A percentile compares a stretch with the other conserved stretches of the same genome.
Conservation (phyloP, 1,140 invertebrate species). For the Drosophila repleta region DNA sequence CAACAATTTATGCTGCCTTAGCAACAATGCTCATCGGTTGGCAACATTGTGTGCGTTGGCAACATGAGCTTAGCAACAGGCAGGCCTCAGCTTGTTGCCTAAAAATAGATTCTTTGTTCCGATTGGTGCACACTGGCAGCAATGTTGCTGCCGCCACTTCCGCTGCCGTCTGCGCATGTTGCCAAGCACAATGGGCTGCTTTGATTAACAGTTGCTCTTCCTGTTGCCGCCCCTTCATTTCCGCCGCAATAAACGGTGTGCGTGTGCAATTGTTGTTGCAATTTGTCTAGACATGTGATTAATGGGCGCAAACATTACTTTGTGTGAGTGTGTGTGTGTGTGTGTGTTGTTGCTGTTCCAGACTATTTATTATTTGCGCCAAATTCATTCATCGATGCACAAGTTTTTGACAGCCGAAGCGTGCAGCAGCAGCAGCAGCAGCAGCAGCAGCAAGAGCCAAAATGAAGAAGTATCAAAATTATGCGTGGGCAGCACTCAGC, state of each 20-base stretch:
- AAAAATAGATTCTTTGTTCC: not conserved
- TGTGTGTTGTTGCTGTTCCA: constrained; percentile 20
- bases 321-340: constrained; percentile 12
- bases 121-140: not conserved
- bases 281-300: constrained; percentile 66
- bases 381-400: constrained; percentile 49
- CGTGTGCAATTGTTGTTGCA: constrained; percentile 43
- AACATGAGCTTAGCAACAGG: too few species aligned
- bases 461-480: not conserved
- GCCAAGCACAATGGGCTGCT: constrained; percentile 1
- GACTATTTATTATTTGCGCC: constrained; percentile 23
- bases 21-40: not conserved
- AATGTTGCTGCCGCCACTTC: constrained; percentile 7
- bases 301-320: constrained; percentile 40
- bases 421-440: constrained; percentile 30
- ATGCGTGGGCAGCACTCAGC: constrained; percentile 28
- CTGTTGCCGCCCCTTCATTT: constrained; percentile 39
- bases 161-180: constrained; percentile 1
- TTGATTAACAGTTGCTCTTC: constrained; percentile 18
- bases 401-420: constrained; percentile 44
- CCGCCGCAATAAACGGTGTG: constrained; percentile 22
- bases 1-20: not conserved
- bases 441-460: not conserved
- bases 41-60: not conserved
- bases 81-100: not conserved